Conservation (phyloP, 2,888 invertebrate species). For the Drosophila diplacantha region DNA sequence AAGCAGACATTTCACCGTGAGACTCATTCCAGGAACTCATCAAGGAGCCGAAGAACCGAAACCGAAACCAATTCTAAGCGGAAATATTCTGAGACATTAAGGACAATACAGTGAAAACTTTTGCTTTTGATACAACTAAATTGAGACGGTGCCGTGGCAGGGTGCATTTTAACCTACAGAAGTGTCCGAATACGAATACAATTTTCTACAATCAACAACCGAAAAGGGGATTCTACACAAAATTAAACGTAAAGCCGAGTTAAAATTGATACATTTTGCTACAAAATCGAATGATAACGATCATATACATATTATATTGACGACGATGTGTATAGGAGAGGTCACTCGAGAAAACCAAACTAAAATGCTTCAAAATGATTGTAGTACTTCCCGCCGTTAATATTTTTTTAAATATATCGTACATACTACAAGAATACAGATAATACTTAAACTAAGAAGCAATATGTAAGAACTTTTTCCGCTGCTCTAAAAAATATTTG, state of each 20-base stretch:
- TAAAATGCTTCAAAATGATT: slow-evolving; percentile 62
- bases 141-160: slow-evolving; percentile 36
- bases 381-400: slow-evolving; percentile 74
- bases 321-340: slow-evolving; percentile 20
- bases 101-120: slow-evolving; percentile 62
- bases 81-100: slow-evolving; percentile 65
- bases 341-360: slow-evolving; percentile 31
- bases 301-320: slow-evolving; percentile 41
- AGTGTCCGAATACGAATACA: slow-evolving; percentile 48
- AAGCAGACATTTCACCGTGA: slow-evolving; percentile 25
- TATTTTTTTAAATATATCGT: slow-evolving; percentile 59
- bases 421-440: slow-evolving; percentile 40
- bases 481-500: slow-evolving; percentile 51
- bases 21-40: slow-evolving; percentile 27
- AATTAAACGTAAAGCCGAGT: slow-evolving; percentile 32
- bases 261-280: slow-evolving; percentile 54
- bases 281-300: slow-evolving; percentile 57
- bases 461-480: slow-evolving; percentile 29
- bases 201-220: slow-evolving; percentile 66
- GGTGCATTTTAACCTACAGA: slow-evolving; percentile 46
- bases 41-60: slow-evolving; percentile 15
- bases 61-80: slow-evolving; percentile 40
- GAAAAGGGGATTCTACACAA: slow-evolving; percentile 45
- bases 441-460: slow-evolving; percentile 37
- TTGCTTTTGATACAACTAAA: slow-evolving; percentile 60